These are phyloP conservation scores for Acanthopleura granulata DNA, from an alignment of 2,888 invertebrate species.

Conservation along the genomic window DNA sequence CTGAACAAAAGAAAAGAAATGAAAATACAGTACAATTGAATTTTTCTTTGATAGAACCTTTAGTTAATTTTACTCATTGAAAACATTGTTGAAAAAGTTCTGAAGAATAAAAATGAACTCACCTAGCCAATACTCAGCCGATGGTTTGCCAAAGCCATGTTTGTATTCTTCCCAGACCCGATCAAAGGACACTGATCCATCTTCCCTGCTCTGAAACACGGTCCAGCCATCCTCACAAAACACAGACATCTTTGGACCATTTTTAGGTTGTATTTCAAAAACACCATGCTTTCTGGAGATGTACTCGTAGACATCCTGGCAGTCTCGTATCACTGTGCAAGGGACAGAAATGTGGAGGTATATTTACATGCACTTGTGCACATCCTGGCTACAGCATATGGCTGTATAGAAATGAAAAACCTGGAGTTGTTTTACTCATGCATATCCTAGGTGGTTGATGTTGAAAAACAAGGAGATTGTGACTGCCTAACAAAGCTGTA, in stretches of 20 bases:
- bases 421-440: no score
- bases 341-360: neutral
- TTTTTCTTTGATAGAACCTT: no score
- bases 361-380: neutral
- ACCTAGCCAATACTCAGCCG: slow-evolving; percentile 17
- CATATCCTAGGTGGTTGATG: no score
- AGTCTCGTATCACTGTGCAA: neutral
- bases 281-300: slow-evolving; percentile 9
- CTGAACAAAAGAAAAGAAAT: no score
- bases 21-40: no score
- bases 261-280: slow-evolving; percentile 8
- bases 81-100: neutral
- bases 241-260: slow-evolving; percentile 1
- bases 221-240: slow-evolving; percentile 20
- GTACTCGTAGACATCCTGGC: slow-evolving; percentile 9
- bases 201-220: slow-evolving; percentile 15
- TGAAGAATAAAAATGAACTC: neutral
- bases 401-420: no score
- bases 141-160: neutral
- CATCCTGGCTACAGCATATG: no score
- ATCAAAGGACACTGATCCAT: slow-evolving; percentile 14
- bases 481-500: no score
- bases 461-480: no score
- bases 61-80: no score
- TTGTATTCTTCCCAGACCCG: slow-evolving; percentile 15